Percentiles rank a stretch among this genome's conserved stretches.
These are phyloP conservation scores for Cettia cetti DNA, from an alignment of 2,113 vertebrate species.

Conservation along the genomic window DNA sequence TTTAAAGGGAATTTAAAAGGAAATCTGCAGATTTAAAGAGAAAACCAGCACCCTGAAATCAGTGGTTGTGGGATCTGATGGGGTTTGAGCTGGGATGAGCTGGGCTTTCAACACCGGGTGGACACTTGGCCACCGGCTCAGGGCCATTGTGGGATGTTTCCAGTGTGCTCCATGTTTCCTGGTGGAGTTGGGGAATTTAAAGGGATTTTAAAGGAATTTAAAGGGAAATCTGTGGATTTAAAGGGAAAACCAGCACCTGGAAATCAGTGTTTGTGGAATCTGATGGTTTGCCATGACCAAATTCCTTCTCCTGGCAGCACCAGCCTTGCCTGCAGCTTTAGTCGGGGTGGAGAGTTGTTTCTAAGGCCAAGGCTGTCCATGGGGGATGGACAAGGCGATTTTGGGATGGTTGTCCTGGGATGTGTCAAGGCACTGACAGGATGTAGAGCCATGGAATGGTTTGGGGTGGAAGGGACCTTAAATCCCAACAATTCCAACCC, in stretches of 20 bases:
- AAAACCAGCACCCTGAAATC: not conserved
- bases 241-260: not conserved
- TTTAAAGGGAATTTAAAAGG: no score
- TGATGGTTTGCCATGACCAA: not conserved
- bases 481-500: not conserved
- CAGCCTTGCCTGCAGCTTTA: not conserved
- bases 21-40: not conserved
- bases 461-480: not conserved
- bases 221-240: not conserved
- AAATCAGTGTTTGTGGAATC: accelerated
- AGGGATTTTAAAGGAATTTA: not conserved
- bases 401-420: not conserved
- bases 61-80: not conserved
- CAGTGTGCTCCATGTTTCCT: not conserved
- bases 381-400: not conserved
- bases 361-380: not conserved
- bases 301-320: not conserved
- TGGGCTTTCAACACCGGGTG: no score
- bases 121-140: not conserved
- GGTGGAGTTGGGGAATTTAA: accelerated
- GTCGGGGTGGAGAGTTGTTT: not conserved
- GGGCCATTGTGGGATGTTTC: not conserved
- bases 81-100: not conserved
- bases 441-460: not conserved
- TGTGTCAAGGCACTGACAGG: not conserved